Conservation (phyloP, 92 coral and sea anemone species). For the Zoanthus solanderi region DNA sequence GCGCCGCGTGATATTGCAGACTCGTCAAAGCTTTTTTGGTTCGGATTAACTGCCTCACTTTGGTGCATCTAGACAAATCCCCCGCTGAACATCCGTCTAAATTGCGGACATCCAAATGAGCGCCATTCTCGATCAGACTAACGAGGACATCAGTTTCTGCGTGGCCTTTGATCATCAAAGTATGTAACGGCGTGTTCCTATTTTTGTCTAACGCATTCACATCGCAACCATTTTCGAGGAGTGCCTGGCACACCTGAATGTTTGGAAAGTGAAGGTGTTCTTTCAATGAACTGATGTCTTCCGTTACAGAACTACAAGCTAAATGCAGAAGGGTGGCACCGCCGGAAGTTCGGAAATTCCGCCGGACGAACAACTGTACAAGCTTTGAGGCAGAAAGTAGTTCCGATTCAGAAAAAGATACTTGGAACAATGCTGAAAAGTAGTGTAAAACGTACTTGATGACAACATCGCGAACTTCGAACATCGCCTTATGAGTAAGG, state of each 20-base stretch:
- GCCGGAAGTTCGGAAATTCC: conserved; percentile 70
- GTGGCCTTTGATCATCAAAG: conserved; percentile 78
- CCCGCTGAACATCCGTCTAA: conserved; percentile 65
- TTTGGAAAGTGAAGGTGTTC: conserved; percentile 86
- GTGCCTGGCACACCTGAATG: conserved; percentile 67
- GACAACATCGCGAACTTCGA: conserved; percentile 76
- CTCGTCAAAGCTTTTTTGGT: conserved; percentile 68
- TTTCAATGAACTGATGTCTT: conserved; percentile 78
- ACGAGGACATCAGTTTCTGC: conserved; percentile 73
- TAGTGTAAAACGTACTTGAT: conserved; percentile 79
- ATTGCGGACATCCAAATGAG: conserved; percentile 80
- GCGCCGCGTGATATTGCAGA: conserved; percentile 81
- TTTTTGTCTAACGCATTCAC: conserved; percentile 63
- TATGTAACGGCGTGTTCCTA: conserved; percentile 76
- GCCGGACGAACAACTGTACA: conserved; percentile 65
- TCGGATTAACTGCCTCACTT: conserved; percentile 61
- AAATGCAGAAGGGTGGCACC: conserved; percentile 77
- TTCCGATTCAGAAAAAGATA: conserved; percentile 62
- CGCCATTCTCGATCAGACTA: conserved; percentile 67
- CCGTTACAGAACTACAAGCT: conserved; percentile 71
- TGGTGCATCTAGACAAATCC: conserved; percentile 73
- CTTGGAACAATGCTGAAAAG: conserved; percentile 73
- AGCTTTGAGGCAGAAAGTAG: conserved; percentile 60
- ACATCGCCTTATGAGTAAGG: conserved; percentile 53
- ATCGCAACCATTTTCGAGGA: conserved; percentile 75